Base-by-base conservation (phyloP, 2,888 invertebrate species). In the Nematopogon swammerdamellus region DNA sequence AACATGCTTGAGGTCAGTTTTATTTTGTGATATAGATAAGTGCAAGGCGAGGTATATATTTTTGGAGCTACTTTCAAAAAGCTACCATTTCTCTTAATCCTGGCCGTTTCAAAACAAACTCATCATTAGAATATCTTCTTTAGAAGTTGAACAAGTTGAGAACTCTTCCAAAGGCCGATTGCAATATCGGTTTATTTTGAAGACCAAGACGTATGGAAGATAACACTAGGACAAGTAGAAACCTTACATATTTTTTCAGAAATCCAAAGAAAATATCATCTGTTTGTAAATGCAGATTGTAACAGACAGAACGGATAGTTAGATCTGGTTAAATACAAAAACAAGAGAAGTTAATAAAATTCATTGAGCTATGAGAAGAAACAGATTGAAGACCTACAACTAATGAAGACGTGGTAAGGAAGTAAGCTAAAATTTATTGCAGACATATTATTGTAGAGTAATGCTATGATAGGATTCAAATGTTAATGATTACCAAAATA, bases 251-350 rank as follows among this genome's bases (percentile, higher is more conserved):
- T 68, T 64, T 60, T 29, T 47, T 47, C 44, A 29, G 48, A 29
- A 50, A 68, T 70, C 68, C 69, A 72, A 69, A 69, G 63, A 67
- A 67, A 61, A 60, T 62, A 66, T 65, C 64, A 65, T 70, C 67
- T 68, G 67, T 68, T 64, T 68, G 69, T 65, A 70, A 66, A 70
- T 69, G 67, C 64, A 63, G 70, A 61, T 70, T 65, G 65, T 68
- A 69, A 68, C 64, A 70, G 63, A 67, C 64, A 63, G 61, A 65
- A 62, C 59, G 64, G 62, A 68, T 66, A 67, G 63, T 61, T 59
- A 61, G 55, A 57, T 55, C 60, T 61, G 58, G 58, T 58, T 55
- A 60, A 59, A 53, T 36, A 55, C 52, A 58, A 57, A 57, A 53
- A 55, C 55, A 52, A 52, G 43, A 44, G 47, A 53, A 51, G 50